phyloP scores from a whole-genome alignment of 1,140 invertebrate genomes.

The Brachionus sp. region DNA sequence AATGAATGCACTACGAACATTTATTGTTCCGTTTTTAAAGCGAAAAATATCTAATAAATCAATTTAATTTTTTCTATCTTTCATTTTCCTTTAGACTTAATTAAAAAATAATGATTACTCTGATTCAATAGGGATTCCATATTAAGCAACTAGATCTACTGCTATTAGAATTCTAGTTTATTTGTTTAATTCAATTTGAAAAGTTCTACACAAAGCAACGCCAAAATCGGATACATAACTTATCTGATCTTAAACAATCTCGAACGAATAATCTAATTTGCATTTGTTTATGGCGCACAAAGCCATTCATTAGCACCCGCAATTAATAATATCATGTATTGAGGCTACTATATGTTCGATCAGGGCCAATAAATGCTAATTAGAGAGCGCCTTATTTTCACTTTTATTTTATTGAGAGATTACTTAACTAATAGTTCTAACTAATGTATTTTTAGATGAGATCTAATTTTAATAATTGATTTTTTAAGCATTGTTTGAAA shows the following conservation, averaged over 20 bases:
- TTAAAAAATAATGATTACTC: constrained; percentile 11
- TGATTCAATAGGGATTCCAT: constrained; percentile 1
- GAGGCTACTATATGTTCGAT: neutral
- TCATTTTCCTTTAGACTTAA: neutral
- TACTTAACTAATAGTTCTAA: neutral
- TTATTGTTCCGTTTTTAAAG: neutral
- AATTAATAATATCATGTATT: neutral
- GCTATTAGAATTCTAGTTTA: neutral
- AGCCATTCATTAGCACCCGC: neutral
- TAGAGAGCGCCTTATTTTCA: neutral
- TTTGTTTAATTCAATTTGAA: constrained; percentile 11
- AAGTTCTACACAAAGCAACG: constrained; percentile 5
- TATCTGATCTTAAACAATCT: neutral
- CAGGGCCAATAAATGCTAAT: neutral
- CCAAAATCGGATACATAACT: constrained; percentile 1
- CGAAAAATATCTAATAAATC: neutral
- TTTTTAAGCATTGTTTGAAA: neutral
- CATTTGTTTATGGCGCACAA: neutral
- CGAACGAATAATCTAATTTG: neutral
- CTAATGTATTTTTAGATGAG: neutral
- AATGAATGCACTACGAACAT: neutral
- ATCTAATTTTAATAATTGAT: constrained; percentile 6
- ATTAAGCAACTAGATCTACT: neutral
- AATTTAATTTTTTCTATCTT: neutral
- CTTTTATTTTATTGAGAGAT: neutral